Evolutionary conservation across 2,888 invertebrate species (phyloP), one percentile per base, ranked within the genome.

Genomic region (Dione juno): DNA sequence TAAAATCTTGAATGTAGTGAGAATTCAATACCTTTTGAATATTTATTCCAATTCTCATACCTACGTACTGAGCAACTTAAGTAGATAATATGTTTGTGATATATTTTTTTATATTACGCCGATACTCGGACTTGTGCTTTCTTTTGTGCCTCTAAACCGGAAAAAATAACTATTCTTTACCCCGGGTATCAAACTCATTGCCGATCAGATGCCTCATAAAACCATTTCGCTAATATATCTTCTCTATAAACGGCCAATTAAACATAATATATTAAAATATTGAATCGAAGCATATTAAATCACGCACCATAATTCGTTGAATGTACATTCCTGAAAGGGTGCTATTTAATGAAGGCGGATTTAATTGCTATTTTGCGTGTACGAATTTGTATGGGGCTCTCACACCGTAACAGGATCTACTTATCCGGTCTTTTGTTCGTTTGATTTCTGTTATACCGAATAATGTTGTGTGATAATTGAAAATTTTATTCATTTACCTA

Each of bases 331-430:
- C 74, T 73, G 74, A 75, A 80, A 77, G 80, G 81, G 81, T 81
- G 84, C 82, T 78, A 78, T 68, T 83, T 89, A 88, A 89, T 89
- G 89, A 86, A 86, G 85, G 85, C 84, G 82, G 83, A 84, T 88
- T 87, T 90, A 90, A 90, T 90, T 90, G 90, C 85, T 86, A 87
- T 89, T 89, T 89, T 88, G 86, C 83, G 78, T 80, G 80, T 79
- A 81, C 74, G 77, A 59, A 40, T 64, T 67, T 69, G 70, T 53
- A 54, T 48, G 75, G 75, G 74, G 75, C 75, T 75, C 77, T 79
- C 75, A 77, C 78, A 76, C 73, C 64, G 76, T 72, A 77, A 69
- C 74, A 72, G 78, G 77, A 67, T 74, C 69, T 58, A 73, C 67
- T 70, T 74, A 75, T 75, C 75, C 76, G 73, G 58, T 21, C 71